Evolutionary conservation across 2,888 invertebrate genomes (phyloP), one percentile per base, ranked within the genome.

Genomic region (Coecobrya sp.): DNA sequence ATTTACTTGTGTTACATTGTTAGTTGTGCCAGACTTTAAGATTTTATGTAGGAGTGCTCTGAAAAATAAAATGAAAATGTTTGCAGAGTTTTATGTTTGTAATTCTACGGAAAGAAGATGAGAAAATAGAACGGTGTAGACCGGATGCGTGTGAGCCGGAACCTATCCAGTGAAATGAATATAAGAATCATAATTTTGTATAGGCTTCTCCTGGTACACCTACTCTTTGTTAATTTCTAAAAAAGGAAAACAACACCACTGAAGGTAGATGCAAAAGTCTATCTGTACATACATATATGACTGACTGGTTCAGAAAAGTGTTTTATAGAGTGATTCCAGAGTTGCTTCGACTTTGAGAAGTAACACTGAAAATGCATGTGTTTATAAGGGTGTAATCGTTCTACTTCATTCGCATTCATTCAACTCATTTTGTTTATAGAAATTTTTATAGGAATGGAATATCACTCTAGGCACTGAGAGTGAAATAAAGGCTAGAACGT

Each of bases 51-150:
- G 36, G 3, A 7, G 36, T 36, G 16, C 49, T 49, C 49, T 1
- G 10, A 19, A 59, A 70, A 70, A 86, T 70, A 36, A 70, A 52
- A 86, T 52, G 86, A 85, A n/a, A 36, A 68, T 85, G 85, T 22
- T 85, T 86, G 30, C 70, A 70, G 30, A 70, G 86, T 30, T 86
- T 86, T 52, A 70, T 70, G 52, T 27, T 68, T 70, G 70, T 86
- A 86, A 86, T 86, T 86, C 86, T 36, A 27, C 3, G 65, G 62
- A 11, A 19, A 76, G 52, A 79, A 25, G 59, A 59, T 59, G 59
- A 59, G 22, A 22, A 22, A 59, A 16, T 52, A 52, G 5, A 45
- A 45, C n/a, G n/a, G n/a, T n/a, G 36, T 36, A 36, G 36, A 36
- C 36, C 36, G 7, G 36, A 36, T 7, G 36, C 36, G 7, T 36